Evolutionary conservation across 2,797 vertebrate genomes (phyloP).

Genomic region (Heliangelus exortis): DNA sequence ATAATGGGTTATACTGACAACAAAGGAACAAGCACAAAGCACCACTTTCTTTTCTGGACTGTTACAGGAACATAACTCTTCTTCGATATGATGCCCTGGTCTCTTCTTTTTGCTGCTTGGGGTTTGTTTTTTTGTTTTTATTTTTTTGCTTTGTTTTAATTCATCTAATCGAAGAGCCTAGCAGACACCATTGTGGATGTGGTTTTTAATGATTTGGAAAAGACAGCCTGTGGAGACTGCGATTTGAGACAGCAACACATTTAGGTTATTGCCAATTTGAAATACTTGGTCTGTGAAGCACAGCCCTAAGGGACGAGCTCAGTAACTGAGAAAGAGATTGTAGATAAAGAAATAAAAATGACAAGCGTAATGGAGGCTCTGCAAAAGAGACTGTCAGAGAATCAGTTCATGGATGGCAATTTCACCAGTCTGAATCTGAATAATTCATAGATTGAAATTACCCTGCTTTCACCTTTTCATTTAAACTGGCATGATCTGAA

Average conservation of each 20-base stretch:
- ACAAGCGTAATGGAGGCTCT: constrained; percentile 89
- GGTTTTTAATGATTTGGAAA: constrained; percentile 79
- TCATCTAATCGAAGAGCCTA: constrained; percentile 71
- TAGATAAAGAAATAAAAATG: constrained; percentile 93
- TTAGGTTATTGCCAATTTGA: constrained; percentile 79
- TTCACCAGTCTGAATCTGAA: constrained; percentile 84
- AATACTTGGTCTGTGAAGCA: constrained; percentile 81
- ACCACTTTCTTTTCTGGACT: constrained; percentile 76
- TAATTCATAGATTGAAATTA: constrained; percentile 92
- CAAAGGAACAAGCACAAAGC: constrained; percentile 79
- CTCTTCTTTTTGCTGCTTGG: constrained; percentile 43
- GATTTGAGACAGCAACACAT: constrained; percentile 73
- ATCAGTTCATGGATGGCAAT: constrained; percentile 82
- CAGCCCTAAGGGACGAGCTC: constrained; percentile 86
- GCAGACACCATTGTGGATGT: constrained; percentile 75
- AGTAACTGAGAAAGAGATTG: constrained; percentile 85
- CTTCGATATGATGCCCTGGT: constrained; percentile 42
- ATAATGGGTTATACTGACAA: constrained; percentile 77
- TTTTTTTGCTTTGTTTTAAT: constrained; percentile 44
- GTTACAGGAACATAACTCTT: constrained; percentile 72
- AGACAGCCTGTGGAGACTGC: constrained; percentile 78
- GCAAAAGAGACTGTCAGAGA: constrained; percentile 87
- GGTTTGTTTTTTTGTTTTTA: no score
- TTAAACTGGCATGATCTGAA: constrained; percentile 86
- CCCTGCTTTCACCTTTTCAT: constrained; percentile 88